A percentile compares a stretch with the other conserved stretches of the same genome.
Evolutionary conservation across 2,797 vertebrate species (phyloP).

Genomic region (Mycteria americana): DNA sequence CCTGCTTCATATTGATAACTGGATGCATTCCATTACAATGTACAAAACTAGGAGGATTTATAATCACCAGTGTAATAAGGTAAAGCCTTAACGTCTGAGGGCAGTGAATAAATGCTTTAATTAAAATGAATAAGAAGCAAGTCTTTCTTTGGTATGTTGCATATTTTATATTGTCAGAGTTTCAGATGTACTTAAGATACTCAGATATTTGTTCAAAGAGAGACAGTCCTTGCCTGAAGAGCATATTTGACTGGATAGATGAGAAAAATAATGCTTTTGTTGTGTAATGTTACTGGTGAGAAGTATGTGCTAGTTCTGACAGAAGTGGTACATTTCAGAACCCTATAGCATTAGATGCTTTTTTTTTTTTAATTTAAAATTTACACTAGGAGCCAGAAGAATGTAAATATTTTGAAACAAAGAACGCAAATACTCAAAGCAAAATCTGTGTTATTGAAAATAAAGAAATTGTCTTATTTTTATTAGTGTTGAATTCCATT

Average conservation of each 20-base stretch:
- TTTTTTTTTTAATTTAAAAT: neutral
- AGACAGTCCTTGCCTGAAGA: neutral
- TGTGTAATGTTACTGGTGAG: neutral
- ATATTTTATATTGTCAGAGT: neutral
- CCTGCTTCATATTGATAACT: neutral
- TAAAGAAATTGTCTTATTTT: neutral
- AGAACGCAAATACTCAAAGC: neutral
- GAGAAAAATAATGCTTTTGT: neutral
- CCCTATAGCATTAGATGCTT: neutral
- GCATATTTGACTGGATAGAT: neutral
- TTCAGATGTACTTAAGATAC: neutral
- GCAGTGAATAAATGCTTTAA: conserved; percentile 6
- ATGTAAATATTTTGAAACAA: neutral
- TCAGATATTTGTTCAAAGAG: neutral
- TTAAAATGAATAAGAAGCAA: neutral
- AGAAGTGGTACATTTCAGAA: neutral
- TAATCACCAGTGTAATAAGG: neutral
- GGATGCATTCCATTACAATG: neutral
- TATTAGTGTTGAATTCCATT: neutral
- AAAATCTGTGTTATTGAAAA: neutral
- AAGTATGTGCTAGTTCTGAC: neutral
- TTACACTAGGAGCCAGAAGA: neutral
- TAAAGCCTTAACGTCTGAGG: neutral
- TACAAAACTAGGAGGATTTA: neutral
- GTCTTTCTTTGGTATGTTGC: neutral